Evolutionary conservation across 2,113 vertebrate species (phyloP), one percentile per base, ranked within the genome.

Genomic region (Lasiurus cinereus): DNA sequence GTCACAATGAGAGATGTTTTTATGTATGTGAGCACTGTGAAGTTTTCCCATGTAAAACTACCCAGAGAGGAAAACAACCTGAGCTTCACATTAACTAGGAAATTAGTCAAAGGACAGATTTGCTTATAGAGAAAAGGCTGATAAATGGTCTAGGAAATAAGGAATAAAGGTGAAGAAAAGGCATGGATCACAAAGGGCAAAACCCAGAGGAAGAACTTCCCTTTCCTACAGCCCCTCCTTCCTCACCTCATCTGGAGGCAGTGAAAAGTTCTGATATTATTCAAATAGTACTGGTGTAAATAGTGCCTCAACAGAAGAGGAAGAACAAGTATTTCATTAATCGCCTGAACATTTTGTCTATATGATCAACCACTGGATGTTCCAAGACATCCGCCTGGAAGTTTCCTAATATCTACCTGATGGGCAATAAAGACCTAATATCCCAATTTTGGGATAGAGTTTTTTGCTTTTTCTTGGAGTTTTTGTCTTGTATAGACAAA

Each of bases 381-480:
- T 95, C 74, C 48, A 54, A 94, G 52, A 85, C 52, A 78, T 54
- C 16, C 43, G 12, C 15, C 16, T 39, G 18, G 62, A 87, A 77
- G 14, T 91, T 91, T 88, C 67, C 69, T 83, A 43, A 86, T 43
- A 94, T 19, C 46, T 27, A 84, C 29, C 15, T 78, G 16, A 54
- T 88, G 62, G 83, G 19, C 73, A 76, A 64, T 39, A 73, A 74
- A 89, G 4, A 33, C 16, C 10, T 54, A 83, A 85, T 22, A 85
- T 59, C 27, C 56, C 46, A 73, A 62, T 33, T 90, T 21, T 62
- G 10, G 16, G 21, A 29, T 59, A 54, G 21, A 24, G 5, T 29
- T 77, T 59, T 83, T 79, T 52, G 33, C 31, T 59, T 88, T 83
- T 90, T 62, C 36, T 85, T 48, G 85, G 48, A 52, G 5, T 22